These are phyloP conservation scores for Lycophotia porphyrea DNA, from an alignment of 2,888 invertebrate species.

Conservation along the genomic window DNA sequence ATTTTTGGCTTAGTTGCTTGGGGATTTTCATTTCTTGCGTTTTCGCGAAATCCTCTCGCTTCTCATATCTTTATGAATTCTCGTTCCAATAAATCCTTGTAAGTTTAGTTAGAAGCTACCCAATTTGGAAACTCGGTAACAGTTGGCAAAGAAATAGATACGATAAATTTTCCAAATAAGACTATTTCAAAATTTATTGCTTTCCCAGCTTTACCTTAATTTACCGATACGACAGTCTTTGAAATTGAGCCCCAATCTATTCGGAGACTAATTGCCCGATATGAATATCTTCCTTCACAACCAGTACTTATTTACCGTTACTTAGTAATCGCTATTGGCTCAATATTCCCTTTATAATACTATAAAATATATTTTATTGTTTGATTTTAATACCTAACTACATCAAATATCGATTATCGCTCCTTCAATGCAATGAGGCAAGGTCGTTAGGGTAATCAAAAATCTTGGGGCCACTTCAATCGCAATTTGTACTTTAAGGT, in stretches of 20 bases:
- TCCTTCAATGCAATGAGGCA: constrained; percentile 71
- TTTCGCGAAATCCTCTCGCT: constrained; percentile 10
- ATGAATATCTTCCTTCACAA: constrained; percentile 30
- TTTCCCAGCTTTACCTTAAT: constrained; percentile 50
- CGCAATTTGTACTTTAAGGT: constrained; percentile 66
- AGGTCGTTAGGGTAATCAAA: constrained; percentile 75
- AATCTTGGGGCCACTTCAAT: constrained; percentile 44
- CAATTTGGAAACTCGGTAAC: constrained; percentile 33
- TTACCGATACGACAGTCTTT: constrained; percentile 48
- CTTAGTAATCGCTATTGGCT: constrained; percentile 11
- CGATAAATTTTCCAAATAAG: constrained; percentile 53
- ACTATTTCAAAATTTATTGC: constrained; percentile 51
- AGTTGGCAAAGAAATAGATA: constrained; percentile 47
- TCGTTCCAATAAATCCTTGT: constrained; percentile 33
- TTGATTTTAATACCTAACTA: constrained; percentile 59
- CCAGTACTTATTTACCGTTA: constrained; percentile 20
- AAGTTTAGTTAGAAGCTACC: constrained; percentile 26
- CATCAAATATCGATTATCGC: constrained; percentile 77
- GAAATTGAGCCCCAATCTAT: constrained; percentile 38
- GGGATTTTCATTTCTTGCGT: not conserved
- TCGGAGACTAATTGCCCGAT: constrained; percentile 36
- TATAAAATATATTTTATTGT: constrained; percentile 55
- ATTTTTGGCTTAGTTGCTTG: not conserved
- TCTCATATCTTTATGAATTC: constrained; percentile 37
- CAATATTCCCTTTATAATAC: constrained; percentile 34